A percentile compares a stretch with the other conserved stretches of the same genome.
Evolutionary conservation across 2,113 vertebrate species (phyloP).

Genomic region (Corythoichthys haematopterus): DNA sequence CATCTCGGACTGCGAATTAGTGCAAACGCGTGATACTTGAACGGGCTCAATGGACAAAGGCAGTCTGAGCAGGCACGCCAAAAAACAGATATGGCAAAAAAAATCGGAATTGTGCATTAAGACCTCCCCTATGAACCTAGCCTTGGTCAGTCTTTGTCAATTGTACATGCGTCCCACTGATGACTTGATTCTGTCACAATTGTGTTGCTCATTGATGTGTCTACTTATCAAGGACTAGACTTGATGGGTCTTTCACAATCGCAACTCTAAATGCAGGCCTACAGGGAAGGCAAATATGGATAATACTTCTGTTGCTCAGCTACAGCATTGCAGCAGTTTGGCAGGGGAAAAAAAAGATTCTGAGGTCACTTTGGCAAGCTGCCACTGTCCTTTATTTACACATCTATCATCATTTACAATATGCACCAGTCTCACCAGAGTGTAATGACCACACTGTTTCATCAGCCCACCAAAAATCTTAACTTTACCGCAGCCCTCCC

Average conservation of each 20-base stretch:
- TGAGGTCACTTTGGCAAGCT: conserved; percentile 49
- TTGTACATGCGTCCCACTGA: not conserved
- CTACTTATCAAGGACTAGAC: not conserved
- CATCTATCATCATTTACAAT: conserved; percentile 51
- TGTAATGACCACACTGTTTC: conserved; percentile 38
- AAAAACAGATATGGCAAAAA: too few relatives aligned
- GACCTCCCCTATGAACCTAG: too few relatives aligned
- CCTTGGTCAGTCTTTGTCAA: too few relatives aligned
- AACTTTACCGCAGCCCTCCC: conserved; percentile 4
- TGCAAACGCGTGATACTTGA: too few relatives aligned
- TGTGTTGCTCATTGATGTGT: not conserved
- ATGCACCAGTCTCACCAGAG: conserved; percentile 38
- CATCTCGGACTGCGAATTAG: too few relatives aligned
- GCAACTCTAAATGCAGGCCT: not conserved
- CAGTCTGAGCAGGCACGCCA: too few relatives aligned
- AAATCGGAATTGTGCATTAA: too few relatives aligned
- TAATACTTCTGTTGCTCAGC: conserved; percentile 13
- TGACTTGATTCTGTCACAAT: not conserved
- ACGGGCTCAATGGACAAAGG: too few relatives aligned
- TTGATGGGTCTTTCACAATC: not conserved
- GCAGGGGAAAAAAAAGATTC: conserved; percentile 23
- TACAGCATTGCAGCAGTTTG: conserved; percentile 21
- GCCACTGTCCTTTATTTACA: conserved; percentile 43
- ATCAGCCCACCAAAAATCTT: conserved; percentile 28
- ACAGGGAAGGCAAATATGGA: not conserved